Evolutionary conservation across 2,888 invertebrate species (phyloP), one percentile per base, ranked within the genome.

Genomic region (Drosophila subquinaria): DNA sequence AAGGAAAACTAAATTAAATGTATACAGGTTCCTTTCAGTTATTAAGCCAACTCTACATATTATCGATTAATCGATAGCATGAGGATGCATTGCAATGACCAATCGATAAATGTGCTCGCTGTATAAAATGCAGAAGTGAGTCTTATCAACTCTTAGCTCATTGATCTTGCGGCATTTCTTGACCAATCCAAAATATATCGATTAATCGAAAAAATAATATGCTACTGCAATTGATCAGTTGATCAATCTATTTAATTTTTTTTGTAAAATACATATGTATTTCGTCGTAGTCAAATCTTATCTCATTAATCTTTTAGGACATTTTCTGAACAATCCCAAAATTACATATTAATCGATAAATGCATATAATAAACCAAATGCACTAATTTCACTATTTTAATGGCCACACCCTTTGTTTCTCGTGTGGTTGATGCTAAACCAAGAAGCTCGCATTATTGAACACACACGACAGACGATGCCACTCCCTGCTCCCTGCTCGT

Each of bases 391-490:
- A 17, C 23, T 20, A 9, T 17, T 30, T 48, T 35, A 64, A 64
- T 42, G 38, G 64, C 60, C 64, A 59, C 64, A 64, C 64, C 64
- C 64, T 35, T 63, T 48, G 45, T 15, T 45, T 35, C 61, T 30
- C 33, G 13, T 52, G n/a, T 51, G 51, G 15, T 35, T 35, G 35
- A 47, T 52, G 45, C 47, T 57, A 60, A 55, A 57, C 67, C 67
- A 48, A 64, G 57, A 52, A 69, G 65, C 56, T 68, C 59, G 63
- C 73, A 64, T 85, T 88, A 90, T 86, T 86, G 90, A 89, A 89
- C 90, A 82, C 76, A 88, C 69, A 76, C 69, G 67, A 82, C 80
- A 88, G 69, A 76, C 69, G 67, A 55, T 52, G 53, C 60, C 69
- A 47, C 53, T 47, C 50, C 51, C 48, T 15, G 51, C 15, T 5